Evolutionary conservation across 2,888 invertebrate species (phyloP).

Genomic region (Charanyca ferruginea): DNA sequence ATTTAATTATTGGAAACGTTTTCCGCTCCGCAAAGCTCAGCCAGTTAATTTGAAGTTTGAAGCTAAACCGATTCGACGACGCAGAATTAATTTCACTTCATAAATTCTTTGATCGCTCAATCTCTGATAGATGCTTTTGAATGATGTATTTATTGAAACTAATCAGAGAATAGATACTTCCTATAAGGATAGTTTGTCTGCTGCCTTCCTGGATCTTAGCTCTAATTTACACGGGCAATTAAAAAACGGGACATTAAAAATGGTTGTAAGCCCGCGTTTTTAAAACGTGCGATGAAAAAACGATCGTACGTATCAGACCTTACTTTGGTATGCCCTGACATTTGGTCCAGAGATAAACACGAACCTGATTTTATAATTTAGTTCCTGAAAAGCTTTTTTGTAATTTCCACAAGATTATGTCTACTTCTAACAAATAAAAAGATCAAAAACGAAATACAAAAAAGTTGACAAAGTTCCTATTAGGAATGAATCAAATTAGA

Average conservation of each 20-base stretch:
- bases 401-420: neutral
- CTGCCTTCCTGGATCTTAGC: too few relatives aligned
- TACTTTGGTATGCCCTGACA: neutral
- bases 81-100: conserved; percentile 69
- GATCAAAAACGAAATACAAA: conserved; percentile 14
- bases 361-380: neutral
- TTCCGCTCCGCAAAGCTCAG: conserved; percentile 67
- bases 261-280: neutral
- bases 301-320: neutral
- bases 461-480: conserved; percentile 53
- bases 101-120: conserved; percentile 65
- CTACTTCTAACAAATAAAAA: conserved; percentile 28
- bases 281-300: neutral
- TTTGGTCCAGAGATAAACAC: conserved; percentile 8
- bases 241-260: neutral
- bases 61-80: conserved; percentile 67
- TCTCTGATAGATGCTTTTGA: conserved; percentile 52
- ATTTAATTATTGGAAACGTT: conserved; percentile 84
- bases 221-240: neutral
- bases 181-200: neutral
- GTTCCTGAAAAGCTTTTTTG: neutral
- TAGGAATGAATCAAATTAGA: conserved; percentile 62
- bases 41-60: conserved; percentile 72
- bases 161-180: conserved; percentile 14
- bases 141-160: conserved; percentile 42